Percentiles rank a stretch among this genome's conserved stretches.
Conservation (phyloP, 2,113 vertebrate species). For the Periophthalmus modestus region DNA sequence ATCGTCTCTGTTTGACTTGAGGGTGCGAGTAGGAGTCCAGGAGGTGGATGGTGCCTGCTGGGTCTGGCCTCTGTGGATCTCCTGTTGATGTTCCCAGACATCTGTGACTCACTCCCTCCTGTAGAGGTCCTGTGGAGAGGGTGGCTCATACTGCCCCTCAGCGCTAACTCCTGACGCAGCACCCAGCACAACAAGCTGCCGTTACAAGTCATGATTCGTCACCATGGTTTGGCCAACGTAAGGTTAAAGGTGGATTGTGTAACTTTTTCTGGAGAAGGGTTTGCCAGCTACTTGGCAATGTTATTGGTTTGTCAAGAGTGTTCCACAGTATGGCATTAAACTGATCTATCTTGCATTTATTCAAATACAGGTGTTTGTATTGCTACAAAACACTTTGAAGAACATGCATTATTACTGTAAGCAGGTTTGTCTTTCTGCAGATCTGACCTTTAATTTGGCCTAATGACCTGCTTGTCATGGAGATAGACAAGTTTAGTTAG, state of each 20-base stretch:
- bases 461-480: no score
- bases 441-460: no score
- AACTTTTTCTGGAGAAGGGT: no score
- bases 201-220: neutral
- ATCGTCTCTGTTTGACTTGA: neutral
- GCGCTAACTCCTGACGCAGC: conserved; percentile 19
- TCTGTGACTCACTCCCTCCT: conserved; percentile 29
- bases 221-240: neutral
- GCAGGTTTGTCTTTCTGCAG: no score
- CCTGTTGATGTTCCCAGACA: conserved; percentile 24
- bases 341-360: no score
- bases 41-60: conserved; percentile 20
- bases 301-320: no score
- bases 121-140: neutral
- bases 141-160: conserved; percentile 10
- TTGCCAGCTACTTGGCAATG: no score
- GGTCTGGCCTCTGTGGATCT: conserved; percentile 14
- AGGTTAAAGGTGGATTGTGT: neutral
- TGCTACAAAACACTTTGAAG: no score
- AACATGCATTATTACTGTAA: no score
- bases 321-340: no score
- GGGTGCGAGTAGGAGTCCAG: neutral
- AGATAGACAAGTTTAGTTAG: no score
- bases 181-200: conserved; percentile 7
- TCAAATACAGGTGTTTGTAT: no score